A percentile compares a stretch with the other conserved stretches of the same genome.
phyloP scores from a whole-genome alignment of 2,888 invertebrate species.

The Hyppa rectilinea region DNA sequence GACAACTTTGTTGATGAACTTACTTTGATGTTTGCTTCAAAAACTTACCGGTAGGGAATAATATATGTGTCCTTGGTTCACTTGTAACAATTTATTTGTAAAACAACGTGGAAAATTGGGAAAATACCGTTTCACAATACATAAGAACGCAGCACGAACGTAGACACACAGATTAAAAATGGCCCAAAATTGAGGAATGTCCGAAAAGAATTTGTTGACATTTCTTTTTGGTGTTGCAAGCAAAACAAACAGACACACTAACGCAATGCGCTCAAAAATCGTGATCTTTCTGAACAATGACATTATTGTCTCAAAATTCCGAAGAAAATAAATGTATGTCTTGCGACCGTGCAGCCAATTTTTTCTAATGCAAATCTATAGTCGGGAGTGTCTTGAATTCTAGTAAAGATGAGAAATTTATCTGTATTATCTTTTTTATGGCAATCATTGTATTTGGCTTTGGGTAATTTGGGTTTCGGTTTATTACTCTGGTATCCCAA shows the following conservation, averaged over 20 bases:
- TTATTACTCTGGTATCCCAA: conserved; percentile 47
- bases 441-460: conserved; percentile 17
- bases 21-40: conserved; percentile 19
- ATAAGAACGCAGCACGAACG: conserved; percentile 47
- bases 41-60: conserved; percentile 61
- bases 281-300: no score
- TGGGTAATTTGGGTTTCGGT: not conserved
- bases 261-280: not conserved
- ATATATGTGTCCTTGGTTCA: conserved; percentile 46
- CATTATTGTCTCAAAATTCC: not conserved
- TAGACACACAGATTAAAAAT: conserved; percentile 64
- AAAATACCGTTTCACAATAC: conserved; percentile 57
- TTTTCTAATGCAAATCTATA: not conserved
- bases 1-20: conserved; percentile 6
- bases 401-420: no score
- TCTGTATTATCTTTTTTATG: no score
- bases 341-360: no score
- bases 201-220: conserved; percentile 49
- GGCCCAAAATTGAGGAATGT: conserved; percentile 44
- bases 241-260: not conserved
- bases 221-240: conserved; percentile 51
- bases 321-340: not conserved
- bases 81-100: conserved; percentile 47
- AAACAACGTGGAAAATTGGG: conserved; percentile 49
- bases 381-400: not conserved